Evolutionary conservation across 2,888 invertebrate genomes (phyloP).

Genomic region (Campaea margaritaria): DNA sequence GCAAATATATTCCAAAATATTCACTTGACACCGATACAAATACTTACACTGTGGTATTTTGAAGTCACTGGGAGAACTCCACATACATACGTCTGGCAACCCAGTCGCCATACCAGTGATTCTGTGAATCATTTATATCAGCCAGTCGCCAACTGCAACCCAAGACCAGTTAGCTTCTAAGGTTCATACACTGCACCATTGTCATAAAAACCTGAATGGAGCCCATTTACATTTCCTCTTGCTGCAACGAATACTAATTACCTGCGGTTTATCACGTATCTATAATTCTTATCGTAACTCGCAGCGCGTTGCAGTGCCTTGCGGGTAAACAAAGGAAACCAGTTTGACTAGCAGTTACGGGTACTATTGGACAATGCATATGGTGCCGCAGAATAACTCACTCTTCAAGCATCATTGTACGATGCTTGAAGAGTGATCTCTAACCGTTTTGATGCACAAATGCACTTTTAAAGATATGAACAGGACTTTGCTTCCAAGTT

Average conservation of each 20-base stretch:
- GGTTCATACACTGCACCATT: constrained; percentile 12
- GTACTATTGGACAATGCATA: too few species aligned
- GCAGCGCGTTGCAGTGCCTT: constrained; percentile 19
- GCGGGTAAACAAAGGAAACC: constrained; percentile 27
- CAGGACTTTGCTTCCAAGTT: too few species aligned
- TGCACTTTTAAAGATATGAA: too few species aligned
- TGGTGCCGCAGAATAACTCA: too few species aligned
- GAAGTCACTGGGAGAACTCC: too few species aligned
- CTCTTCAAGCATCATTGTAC: too few species aligned
- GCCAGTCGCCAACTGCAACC: neutral
- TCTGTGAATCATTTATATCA: too few species aligned
- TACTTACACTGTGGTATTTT: too few species aligned
- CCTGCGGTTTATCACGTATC: constrained; percentile 22
- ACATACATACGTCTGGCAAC: too few species aligned
- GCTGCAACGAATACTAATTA: constrained; percentile 28
- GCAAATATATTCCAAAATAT: neutral
- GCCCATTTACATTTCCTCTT: constrained; percentile 25
- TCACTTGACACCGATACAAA: neutral
- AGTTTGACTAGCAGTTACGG: neutral
- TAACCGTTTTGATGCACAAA: too few species aligned
- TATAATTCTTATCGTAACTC: constrained; percentile 27
- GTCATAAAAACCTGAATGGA: constrained; percentile 29
- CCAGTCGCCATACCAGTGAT: too few species aligned
- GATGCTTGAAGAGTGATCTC: too few species aligned
- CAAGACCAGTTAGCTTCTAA: neutral